Evolutionary conservation across 1,140 invertebrate species (phyloP), one percentile per base, ranked within the genome.

Genomic region (Drosophila kanapiae): DNA sequence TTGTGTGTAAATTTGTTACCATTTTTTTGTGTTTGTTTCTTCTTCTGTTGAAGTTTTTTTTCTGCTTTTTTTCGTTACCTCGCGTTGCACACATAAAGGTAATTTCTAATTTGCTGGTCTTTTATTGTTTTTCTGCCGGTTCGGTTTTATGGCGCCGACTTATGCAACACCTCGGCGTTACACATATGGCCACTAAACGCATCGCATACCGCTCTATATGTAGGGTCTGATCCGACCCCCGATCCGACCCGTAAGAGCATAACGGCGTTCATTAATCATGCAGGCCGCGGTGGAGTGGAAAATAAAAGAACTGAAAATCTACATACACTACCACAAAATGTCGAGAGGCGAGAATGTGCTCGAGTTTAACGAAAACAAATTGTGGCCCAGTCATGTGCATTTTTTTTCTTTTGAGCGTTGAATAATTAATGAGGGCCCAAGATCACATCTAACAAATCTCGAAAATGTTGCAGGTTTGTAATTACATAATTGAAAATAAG

Each of bases 1-100:
- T 90, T 90, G 85, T 90, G 86, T 90, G 85, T 90, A 91, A 90
- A 90, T 90, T 90, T 90, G 85, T 85, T 85, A 82, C 78, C 82
- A 86, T 90, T 90, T 85, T 78, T 75, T 62, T 33, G 29, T 53
- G 57, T 47, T 59, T 51, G 49, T 40, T 45, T 16, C 47, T 42
- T 69, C 18, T 61, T 13, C n/a, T 62, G 33, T 16, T 11, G 6
- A 27, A 37, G 23, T 54, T 45, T 56, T 43, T 48, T 37, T 16
- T 8, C 42, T 18, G 13, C 14, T 14, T 61, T 40, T 62, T 11
- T 61, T 4, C 57, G 45, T 65, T 48, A 40, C 33, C 47, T 78
- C 42, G 63, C 62, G 81, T 82, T 78, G 82, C 82, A 84, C 82
- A 84, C 77, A 88, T 81, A 88, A 88, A 88, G 78, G 86, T 90